phyloP scores from a whole-genome alignment of 1,140 invertebrate species.

The Chymomyza costata region DNA sequence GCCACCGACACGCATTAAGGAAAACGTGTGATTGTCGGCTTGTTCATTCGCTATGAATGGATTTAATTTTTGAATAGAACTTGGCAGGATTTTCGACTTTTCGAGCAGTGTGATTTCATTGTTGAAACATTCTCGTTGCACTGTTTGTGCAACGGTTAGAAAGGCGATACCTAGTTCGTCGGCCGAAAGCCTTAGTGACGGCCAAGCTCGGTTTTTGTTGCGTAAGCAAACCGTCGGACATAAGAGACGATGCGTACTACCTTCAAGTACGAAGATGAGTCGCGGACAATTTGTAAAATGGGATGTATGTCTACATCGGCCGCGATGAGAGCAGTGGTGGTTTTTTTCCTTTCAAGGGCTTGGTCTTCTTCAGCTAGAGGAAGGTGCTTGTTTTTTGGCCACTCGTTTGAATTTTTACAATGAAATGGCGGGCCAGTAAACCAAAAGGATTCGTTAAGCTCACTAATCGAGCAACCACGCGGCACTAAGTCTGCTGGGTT shows the following conservation, averaged over 20 bases:
- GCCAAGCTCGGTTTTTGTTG: background rate
- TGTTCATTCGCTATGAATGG: slow-evolving; percentile 2
- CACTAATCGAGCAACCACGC: slow-evolving; percentile 21
- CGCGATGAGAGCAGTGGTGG: background rate
- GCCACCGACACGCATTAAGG: slow-evolving; percentile 9
- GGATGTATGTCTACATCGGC: background rate
- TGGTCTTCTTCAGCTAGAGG: background rate
- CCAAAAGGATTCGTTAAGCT: slow-evolving; percentile 3
- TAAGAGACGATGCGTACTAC: background rate
- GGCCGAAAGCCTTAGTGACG: background rate
- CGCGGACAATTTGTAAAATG: background rate
- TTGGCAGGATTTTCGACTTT: background rate
- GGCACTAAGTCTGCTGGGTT: slow-evolving; percentile 66
- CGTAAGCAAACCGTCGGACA: background rate
- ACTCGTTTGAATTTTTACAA: background rate
- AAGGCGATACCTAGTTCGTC: background rate
- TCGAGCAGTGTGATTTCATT: background rate
- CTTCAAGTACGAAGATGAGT: slow-evolving; percentile 4
- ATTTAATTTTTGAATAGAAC: background rate
- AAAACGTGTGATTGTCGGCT: background rate
- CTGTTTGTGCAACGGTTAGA: background rate
- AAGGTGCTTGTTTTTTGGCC: background rate
- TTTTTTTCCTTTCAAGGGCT: too few relatives aligned
- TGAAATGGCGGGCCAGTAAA: background rate
- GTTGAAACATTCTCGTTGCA: background rate